phyloP scores from a whole-genome alignment of 2,113 vertebrate species.

The Furnarius figulus region DNA sequence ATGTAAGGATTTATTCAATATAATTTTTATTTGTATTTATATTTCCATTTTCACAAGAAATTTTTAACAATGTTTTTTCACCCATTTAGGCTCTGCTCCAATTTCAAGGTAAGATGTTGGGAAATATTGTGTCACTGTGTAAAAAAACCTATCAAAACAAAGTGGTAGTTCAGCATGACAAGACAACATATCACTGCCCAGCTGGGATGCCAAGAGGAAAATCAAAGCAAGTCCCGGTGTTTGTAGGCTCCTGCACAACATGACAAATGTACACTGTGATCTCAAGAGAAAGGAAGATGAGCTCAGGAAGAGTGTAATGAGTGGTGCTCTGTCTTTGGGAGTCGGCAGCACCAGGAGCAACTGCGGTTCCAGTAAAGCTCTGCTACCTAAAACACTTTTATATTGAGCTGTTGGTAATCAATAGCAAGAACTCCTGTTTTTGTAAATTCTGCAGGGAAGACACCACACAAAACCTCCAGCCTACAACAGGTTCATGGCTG shows the following conservation, averaged over 20 bases:
- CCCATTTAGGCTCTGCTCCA: not conserved
- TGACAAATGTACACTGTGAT: not conserved
- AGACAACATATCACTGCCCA: constrained; percentile 10
- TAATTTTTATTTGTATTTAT: not conserved
- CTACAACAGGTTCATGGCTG: not conserved
- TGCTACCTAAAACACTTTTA: not conserved
- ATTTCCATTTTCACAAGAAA: not conserved
- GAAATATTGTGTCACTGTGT: not conserved
- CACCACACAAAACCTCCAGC: not conserved
- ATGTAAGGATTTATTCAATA: not conserved
- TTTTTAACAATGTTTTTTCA: not conserved
- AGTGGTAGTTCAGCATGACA: not conserved
- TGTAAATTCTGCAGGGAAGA: not conserved
- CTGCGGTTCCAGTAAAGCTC: not conserved
- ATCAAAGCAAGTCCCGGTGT: not conserved
- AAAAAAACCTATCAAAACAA: not conserved
- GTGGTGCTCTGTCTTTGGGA: not conserved
- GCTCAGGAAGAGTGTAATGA: constrained; percentile 6
- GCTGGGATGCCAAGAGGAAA: constrained; percentile 21
- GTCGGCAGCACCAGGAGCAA: not conserved
- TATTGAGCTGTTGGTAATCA: not conserved
- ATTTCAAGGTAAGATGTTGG: not conserved
- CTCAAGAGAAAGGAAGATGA: not conserved
- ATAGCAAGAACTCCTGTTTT: not conserved
- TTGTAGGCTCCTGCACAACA: not conserved